Conservation (phyloP, 2,888 invertebrate genomes). For the Ectemnius cavifrons region DNA sequence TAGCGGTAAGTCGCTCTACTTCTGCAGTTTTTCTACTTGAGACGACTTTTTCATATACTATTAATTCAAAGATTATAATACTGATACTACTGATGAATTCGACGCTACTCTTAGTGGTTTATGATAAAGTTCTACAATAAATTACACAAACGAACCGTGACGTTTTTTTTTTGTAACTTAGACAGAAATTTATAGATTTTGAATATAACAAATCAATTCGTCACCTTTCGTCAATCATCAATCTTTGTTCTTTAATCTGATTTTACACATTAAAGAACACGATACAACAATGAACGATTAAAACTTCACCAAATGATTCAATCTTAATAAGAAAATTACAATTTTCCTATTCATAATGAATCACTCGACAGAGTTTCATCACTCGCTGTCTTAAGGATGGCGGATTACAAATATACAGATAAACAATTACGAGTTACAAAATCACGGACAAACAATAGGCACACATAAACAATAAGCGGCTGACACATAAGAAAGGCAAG, state of each 20-base stretch:
- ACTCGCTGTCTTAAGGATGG: not conserved
- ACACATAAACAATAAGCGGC: conserved; percentile 15
- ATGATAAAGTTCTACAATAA: conserved; percentile 23
- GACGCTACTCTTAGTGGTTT: conserved; percentile 62
- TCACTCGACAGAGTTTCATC: conserved; percentile 12
- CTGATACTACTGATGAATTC: conserved; percentile 15
- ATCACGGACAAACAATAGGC: conserved; percentile 12
- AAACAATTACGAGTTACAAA: conserved; percentile 3
- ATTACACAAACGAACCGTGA: conserved; percentile 1
- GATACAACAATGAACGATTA: not conserved
- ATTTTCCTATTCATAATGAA: not conserved
- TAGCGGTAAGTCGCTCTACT: conserved; percentile 15
- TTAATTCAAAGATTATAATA: conserved; percentile 7
- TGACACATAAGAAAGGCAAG: conserved; percentile 34
- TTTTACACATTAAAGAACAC: too few relatives aligned
- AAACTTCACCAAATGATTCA: conserved; percentile 10
- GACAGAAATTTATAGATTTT: not conserved
- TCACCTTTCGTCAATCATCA: not conserved
- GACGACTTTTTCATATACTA: conserved; percentile 3
- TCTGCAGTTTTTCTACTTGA: conserved; percentile 27
- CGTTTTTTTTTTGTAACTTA: not conserved
- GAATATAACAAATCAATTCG: not conserved
- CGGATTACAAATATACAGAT: too few relatives aligned
- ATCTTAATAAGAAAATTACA: not conserved
- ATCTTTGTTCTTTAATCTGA: too few relatives aligned